Percentiles rank a stretch among this genome's conserved stretches.
Conservation (phyloP, 2,888 invertebrate species). For the Cantharis rustica region DNA sequence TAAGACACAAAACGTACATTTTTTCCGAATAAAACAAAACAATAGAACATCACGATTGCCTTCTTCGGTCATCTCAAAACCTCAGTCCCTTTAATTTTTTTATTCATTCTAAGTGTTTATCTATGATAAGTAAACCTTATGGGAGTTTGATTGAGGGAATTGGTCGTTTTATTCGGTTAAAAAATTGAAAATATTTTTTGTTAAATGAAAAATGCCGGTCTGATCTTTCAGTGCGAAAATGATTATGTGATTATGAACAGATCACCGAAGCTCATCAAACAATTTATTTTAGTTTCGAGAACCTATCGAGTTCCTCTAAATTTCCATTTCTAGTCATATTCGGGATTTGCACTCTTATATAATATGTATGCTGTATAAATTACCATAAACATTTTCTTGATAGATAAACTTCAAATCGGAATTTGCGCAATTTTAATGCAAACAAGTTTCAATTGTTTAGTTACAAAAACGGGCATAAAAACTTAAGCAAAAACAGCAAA, state of each 20-base stretch:
- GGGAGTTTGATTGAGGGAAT: no score
- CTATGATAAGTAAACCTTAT: no score
- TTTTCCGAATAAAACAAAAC: no score
- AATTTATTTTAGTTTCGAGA: background rate
- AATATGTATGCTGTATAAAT: background rate
- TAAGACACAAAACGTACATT: no score
- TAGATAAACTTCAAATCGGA: background rate
- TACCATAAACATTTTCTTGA: background rate
- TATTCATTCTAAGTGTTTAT: no score
- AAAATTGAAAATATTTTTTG: no score
- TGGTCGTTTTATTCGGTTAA: no score
- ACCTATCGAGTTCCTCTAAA: background rate
- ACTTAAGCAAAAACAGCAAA: background rate
- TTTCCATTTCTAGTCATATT: background rate
- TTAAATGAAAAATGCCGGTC: no score
- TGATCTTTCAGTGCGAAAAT: no score
- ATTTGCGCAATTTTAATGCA: background rate
- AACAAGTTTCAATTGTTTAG: background rate
- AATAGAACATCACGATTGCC: no score
- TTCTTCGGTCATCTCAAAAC: no score
- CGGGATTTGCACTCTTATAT: background rate
- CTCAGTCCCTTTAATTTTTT: no score
- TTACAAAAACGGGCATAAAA: background rate
- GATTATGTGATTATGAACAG: background rate
- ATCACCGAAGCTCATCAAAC: background rate